Evolutionary conservation across 2,888 invertebrate species (phyloP).

Genomic region (Tipula lateralis): DNA sequence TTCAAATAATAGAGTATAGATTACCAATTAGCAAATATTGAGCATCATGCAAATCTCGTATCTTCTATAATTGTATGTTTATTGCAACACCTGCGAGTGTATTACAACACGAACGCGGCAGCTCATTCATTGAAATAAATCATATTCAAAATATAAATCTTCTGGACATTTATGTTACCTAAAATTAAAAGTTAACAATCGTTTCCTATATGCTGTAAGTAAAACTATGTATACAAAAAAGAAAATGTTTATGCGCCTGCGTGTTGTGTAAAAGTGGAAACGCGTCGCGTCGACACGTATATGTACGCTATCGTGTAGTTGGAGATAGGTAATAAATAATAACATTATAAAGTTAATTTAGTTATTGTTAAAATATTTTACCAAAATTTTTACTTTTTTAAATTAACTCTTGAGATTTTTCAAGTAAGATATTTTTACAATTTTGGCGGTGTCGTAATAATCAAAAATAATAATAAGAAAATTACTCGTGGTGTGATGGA

Average conservation of each 20-base stretch:
- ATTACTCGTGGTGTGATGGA: not conserved
- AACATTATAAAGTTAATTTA: not conserved
- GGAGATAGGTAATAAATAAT: not conserved
- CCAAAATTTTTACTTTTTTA: not conserved
- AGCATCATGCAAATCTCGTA: not conserved
- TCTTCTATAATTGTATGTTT: not conserved
- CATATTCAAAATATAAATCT: not conserved
- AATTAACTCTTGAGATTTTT: not conserved
- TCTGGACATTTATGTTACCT: not conserved
- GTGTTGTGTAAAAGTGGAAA: not conserved
- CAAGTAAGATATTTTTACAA: not conserved
- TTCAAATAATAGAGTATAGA: not conserved
- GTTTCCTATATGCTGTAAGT: no score
- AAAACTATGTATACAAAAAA: not conserved
- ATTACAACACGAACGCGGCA: not conserved
- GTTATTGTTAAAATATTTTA: not conserved
- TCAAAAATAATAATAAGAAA: not conserved
- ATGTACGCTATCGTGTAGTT: not conserved
- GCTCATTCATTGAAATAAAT: not conserved
- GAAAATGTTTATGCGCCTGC: not conserved
- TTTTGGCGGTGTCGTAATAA: not conserved
- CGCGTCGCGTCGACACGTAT: not conserved
- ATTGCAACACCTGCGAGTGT: not conserved
- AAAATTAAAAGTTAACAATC: no score
- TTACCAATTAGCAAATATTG: not conserved